Percentiles rank a stretch among this genome's conserved stretches.
These are phyloP conservation scores for Odocoileus hemionus DNA, from an alignment of 2,113 vertebrate genomes.

Conservation along the genomic window DNA sequence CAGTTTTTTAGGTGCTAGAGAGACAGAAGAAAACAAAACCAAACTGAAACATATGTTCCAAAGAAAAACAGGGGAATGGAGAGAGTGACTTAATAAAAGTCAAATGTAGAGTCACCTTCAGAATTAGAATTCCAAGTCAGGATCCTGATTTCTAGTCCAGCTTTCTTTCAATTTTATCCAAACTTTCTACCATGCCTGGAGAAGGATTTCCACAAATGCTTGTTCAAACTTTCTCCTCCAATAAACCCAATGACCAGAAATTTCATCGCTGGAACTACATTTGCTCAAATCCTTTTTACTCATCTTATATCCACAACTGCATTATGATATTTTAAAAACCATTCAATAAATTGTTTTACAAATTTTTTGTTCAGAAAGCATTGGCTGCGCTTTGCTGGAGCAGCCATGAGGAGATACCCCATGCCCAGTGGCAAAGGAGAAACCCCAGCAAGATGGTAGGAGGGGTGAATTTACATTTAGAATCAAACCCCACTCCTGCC, in stretches of 20 bases:
- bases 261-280: neutral
- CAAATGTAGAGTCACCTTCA: too few species aligned
- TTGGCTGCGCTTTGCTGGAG: neutral
- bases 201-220: neutral
- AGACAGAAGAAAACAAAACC: neutral
- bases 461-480: neutral
- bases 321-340: neutral
- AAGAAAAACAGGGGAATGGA: neutral
- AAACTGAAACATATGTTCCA: neutral
- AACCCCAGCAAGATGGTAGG: neutral
- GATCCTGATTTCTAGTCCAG: neutral
- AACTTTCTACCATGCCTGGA: neutral
- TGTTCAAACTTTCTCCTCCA: neutral
- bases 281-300: neutral
- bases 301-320: neutral
- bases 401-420: neutral
- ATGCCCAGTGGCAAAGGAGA: neutral
- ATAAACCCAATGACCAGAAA: neutral
- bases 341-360: neutral
- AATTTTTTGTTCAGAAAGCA: neutral
- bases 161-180: neutral
- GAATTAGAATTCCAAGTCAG: neutral
- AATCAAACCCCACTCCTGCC: neutral
- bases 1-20: neutral
- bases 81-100: neutral